Evolutionary conservation across 2,113 vertebrate genomes (phyloP), one percentile per base, ranked within the genome.

Genomic region (Aythya baeri): DNA sequence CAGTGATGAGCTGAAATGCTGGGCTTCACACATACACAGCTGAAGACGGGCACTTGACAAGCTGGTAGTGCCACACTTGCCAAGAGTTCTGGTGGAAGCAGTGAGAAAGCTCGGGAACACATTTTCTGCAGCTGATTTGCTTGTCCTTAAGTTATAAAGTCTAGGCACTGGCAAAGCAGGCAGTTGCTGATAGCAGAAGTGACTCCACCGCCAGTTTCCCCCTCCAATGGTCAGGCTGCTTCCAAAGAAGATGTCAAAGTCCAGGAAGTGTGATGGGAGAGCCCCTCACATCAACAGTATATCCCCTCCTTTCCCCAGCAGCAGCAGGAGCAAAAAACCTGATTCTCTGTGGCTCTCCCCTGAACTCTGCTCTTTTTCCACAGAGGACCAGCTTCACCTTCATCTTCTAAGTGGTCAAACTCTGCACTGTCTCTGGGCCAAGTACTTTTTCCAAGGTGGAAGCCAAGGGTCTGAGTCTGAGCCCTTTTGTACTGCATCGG

Each of bases 401-500:
- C 67, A 34, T 27, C 67, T 26, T 72, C 17, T 41, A n/a, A 73
- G 34, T 21, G 44, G 11, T 22, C 61, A 87, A 85, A 34, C 26
- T 80, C 66, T 49, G 3, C 25, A 22, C 9, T 22, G 11, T 17
- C 5, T 0, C 0, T 32, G 17, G 14, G 7, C 7, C 68, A 50
- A 74, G 23, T 1, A 3, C 31, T 61, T 94, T 65, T 66, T 72
- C 44, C 29, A 57, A 36, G 58, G 31, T 76, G 78, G 66, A 84
- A 84, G 36, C 8, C 9, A 1, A 9, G 43, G 41, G 1, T 65
- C 12, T 57, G 76, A 66, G 7, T 55, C 59, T 43, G 29, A 86
- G 8, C 1, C 21, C 6, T 59, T 4, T 54, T 50, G 13, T 23
- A 12, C 36, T n/a, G 71, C n/a, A 36, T 21, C 0, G 0, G 3